phyloP scores from a whole-genome alignment of 2,797 vertebrate genomes.

The Enteromius viviparus region DNA sequence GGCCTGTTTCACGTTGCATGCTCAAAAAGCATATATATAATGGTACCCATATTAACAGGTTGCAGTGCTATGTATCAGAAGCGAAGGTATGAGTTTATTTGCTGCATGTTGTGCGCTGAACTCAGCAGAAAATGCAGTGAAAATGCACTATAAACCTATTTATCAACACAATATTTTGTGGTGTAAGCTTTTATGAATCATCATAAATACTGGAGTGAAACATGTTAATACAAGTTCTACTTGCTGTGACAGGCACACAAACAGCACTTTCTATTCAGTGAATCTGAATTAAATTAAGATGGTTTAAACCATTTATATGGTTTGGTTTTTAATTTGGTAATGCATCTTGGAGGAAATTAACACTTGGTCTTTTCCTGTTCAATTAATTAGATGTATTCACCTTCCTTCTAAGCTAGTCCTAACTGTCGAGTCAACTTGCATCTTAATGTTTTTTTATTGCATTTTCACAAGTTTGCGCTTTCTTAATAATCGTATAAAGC shows the following conservation, averaged over 20 bases:
- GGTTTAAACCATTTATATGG: neutral
- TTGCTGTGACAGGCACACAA: neutral
- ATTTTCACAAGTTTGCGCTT: too few relatives aligned
- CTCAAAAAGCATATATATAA: neutral
- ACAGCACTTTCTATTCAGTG: constrained; percentile 1
- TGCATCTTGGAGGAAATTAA: neutral
- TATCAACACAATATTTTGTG: neutral
- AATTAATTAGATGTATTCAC: neutral
- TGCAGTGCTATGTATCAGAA: neutral
- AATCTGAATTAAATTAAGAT: neutral
- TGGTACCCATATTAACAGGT: neutral
- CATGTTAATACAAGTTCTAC: neutral
- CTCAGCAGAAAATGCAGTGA: neutral
- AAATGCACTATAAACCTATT: neutral
- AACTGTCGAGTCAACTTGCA: neutral
- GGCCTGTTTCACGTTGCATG: neutral
- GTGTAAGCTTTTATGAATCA: constrained; percentile 4
- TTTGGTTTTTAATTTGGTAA: neutral
- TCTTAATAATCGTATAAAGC: too few relatives aligned
- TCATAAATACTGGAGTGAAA: neutral
- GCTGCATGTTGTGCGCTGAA: neutral
- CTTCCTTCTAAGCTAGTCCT: neutral
- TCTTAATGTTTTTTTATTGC: neutral
- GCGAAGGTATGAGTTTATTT: neutral
- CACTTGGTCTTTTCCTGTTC: neutral